These are phyloP conservation scores for Girardinus metallicus DNA, from an alignment of 2,797 vertebrate species.

Conservation along the genomic window DNA sequence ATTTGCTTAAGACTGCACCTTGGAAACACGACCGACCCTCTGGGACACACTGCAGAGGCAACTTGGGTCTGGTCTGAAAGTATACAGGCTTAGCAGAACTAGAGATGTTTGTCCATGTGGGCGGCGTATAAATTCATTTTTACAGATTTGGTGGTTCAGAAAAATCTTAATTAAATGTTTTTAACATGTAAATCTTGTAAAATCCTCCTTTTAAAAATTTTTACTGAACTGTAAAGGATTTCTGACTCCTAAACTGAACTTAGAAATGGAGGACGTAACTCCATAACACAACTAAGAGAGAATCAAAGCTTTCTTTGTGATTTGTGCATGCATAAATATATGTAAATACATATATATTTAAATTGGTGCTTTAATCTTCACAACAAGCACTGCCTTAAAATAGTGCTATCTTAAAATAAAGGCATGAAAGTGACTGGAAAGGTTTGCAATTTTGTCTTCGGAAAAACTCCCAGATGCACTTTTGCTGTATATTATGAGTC, in stretches of 20 bases:
- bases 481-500: background rate
- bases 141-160: background rate
- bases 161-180: background rate
- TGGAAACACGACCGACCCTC: background rate
- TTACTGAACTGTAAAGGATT: background rate
- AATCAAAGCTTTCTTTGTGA: background rate
- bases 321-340: background rate
- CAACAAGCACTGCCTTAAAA: background rate
- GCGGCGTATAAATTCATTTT: background rate
- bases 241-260: background rate
- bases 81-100: background rate
- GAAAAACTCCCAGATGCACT: background rate
- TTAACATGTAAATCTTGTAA: background rate
- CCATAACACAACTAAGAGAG: background rate
- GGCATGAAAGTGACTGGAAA: background rate
- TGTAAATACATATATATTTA: background rate
- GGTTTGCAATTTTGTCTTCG: background rate
- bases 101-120: background rate
- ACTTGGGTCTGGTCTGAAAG: background rate
- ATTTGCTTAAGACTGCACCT: conserved; percentile 3
- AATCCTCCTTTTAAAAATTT: background rate
- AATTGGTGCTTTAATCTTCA: background rate
- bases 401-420: background rate
- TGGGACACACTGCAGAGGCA: background rate
- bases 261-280: background rate